Evolutionary conservation across 1,140 invertebrate species (phyloP).

Genomic region (Arion vulgaris): DNA sequence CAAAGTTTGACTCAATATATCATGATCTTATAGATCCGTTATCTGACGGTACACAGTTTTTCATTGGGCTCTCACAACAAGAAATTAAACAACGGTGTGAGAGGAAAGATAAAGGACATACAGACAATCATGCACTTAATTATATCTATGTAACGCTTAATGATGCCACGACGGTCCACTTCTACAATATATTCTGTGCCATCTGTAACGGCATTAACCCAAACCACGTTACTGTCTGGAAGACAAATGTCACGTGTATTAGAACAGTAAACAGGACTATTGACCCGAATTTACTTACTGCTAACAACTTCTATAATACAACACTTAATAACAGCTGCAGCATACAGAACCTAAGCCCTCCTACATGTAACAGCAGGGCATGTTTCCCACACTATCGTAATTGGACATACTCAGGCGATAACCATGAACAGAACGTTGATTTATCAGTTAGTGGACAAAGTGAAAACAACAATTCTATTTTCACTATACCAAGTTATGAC

Average conservation of each 20-base stretch:
- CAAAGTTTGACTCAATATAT: neutral
- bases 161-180: neutral
- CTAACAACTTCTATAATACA: neutral
- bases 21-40: neutral
- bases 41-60: neutral
- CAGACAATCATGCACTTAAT: neutral
- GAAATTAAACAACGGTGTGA: constrained; percentile 19
- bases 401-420: no score
- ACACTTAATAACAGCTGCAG: neutral
- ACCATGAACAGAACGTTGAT: neutral
- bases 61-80: neutral
- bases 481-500: neutral
- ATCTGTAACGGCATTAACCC: constrained; percentile 24
- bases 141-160: neutral
- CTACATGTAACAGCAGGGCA: neutral
- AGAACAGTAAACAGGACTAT: neutral
- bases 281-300: neutral
- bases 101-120: neutral
- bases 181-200: constrained; percentile 31
- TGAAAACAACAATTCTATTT: no score
- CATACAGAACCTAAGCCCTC: neutral
- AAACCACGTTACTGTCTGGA: neutral
- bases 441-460: no score
- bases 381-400: neutral
- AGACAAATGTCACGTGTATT: neutral